phyloP scores from a whole-genome alignment of 2,113 vertebrate genomes.

The Eclectus roratus region DNA sequence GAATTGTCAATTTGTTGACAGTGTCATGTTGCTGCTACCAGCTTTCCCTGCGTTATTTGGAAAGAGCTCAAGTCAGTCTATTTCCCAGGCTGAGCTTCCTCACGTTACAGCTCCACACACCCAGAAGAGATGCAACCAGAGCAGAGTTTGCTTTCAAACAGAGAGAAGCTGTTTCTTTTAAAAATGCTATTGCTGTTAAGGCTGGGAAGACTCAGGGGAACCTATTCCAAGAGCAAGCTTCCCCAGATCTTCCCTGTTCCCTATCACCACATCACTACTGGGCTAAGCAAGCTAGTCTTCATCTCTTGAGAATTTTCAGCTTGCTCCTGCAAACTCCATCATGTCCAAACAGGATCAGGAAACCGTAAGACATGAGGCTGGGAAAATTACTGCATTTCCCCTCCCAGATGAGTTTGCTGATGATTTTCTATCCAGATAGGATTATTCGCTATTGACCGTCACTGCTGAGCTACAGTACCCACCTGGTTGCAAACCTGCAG shows the following conservation, averaged over 20 bases:
- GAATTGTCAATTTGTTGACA: slow-evolving; percentile 68
- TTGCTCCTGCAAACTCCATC: neutral
- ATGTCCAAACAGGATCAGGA: neutral
- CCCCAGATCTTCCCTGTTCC: neutral
- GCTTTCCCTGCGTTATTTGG: slow-evolving; percentile 19
- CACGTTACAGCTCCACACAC: neutral
- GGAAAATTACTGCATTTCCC: neutral
- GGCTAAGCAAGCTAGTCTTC: neutral
- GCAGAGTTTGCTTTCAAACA: neutral
- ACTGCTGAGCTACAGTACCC: neutral
- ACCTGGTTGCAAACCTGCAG: neutral
- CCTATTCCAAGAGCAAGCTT: neutral
- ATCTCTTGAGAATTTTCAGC: neutral
- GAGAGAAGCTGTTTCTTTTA: neutral
- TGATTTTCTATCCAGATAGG: slow-evolving; percentile 2
- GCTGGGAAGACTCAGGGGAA: neutral
- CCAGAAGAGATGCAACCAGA: neutral
- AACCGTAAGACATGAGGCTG: neutral
- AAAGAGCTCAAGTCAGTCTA: slow-evolving; percentile 45
- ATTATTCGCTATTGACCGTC: neutral
- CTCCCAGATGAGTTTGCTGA: neutral
- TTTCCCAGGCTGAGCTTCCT: slow-evolving; percentile 33
- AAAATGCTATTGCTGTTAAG: neutral
- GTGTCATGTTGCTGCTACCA: slow-evolving; percentile 54
- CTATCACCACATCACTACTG: neutral